Evolutionary conservation across 2,888 invertebrate species (phyloP).

Genomic region (Drosophila austrosaltans): DNA sequence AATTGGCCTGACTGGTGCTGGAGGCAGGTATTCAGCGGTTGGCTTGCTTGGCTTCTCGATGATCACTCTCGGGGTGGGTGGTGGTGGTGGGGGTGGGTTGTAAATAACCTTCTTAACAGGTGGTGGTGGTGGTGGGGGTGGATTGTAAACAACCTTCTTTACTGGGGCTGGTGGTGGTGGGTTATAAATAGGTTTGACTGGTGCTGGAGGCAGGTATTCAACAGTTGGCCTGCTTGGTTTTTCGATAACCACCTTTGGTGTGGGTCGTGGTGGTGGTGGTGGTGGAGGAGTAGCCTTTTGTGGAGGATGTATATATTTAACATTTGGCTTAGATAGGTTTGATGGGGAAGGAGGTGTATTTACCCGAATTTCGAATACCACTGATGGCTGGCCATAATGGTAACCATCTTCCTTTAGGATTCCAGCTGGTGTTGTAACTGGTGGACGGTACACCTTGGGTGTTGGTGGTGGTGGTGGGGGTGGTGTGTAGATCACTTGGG

Average conservation of each 20-base stretch:
- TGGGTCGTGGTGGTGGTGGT: constrained; percentile 11
- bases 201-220: constrained; percentile 23
- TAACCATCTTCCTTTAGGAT: constrained; percentile 64
- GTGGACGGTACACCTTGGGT: constrained; percentile 20
- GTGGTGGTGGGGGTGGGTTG: constrained; percentile 19
- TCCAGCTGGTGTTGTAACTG: constrained; percentile 43
- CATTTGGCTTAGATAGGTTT: background rate
- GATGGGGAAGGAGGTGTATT: background rate
- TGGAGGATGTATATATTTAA: constrained; percentile 33
- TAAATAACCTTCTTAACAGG: constrained; percentile 10
- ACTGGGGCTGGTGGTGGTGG: constrained; percentile 19
- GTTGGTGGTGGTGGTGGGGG: constrained; percentile 25
- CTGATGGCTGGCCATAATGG: constrained; percentile 49
- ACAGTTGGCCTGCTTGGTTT: background rate
- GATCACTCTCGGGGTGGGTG: background rate
- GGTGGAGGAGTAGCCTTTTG: constrained; percentile 16
- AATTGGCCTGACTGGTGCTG: no score
- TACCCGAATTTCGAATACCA: constrained; percentile 44
- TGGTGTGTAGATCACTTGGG: constrained; percentile 33
- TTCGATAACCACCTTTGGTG: no score
- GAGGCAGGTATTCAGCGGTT: background rate
- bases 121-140: constrained; percentile 28
- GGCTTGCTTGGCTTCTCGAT: background rate
- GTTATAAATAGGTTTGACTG: constrained; percentile 5
- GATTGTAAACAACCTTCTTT: constrained; percentile 23